Percentiles rank a stretch among this genome's conserved stretches.
phyloP scores from a whole-genome alignment of 1,140 invertebrate genomes.

The Bradynema listronoti region DNA sequence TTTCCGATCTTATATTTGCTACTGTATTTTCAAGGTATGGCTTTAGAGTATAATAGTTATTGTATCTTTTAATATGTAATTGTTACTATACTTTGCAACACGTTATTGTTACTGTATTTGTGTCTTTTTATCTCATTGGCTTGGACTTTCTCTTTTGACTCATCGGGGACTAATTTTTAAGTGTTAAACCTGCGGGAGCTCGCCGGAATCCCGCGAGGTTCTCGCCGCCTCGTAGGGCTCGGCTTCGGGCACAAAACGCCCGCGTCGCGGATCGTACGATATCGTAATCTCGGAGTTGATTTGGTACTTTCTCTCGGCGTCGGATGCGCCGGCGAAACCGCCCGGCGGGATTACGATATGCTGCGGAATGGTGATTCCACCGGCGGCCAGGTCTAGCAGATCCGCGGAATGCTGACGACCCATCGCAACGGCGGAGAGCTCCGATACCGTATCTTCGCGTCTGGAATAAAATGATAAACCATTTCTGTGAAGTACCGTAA shows the following conservation, averaged over 20 bases:
- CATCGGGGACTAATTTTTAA: constrained; percentile 7
- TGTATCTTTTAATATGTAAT: background rate
- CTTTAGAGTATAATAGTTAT: too few relatives aligned
- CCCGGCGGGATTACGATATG: constrained; percentile 22
- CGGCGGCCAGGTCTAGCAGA: constrained; percentile 4
- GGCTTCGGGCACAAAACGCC: background rate
- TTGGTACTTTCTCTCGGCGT: constrained; percentile 34
- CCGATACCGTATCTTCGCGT: background rate
- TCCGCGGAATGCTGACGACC: background rate
- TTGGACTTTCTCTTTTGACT: background rate
- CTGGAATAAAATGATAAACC: background rate
- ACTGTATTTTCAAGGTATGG: too few relatives aligned
- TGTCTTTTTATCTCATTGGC: background rate
- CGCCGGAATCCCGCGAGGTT: background rate
- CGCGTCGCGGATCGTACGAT: constrained; percentile 29
- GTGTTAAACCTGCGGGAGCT: background rate
- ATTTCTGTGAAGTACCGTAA: background rate
- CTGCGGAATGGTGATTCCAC: constrained; percentile 34
- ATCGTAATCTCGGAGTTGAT: constrained; percentile 41
- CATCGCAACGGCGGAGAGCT: background rate
- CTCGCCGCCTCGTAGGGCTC: background rate
- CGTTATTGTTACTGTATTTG: background rate
- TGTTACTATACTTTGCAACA: background rate
- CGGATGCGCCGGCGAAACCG: constrained; percentile 11
- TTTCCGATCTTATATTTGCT: too few relatives aligned